phyloP scores from a whole-genome alignment of 64 coral and sea anemone species.

The Stichodactyla mertensii region DNA sequence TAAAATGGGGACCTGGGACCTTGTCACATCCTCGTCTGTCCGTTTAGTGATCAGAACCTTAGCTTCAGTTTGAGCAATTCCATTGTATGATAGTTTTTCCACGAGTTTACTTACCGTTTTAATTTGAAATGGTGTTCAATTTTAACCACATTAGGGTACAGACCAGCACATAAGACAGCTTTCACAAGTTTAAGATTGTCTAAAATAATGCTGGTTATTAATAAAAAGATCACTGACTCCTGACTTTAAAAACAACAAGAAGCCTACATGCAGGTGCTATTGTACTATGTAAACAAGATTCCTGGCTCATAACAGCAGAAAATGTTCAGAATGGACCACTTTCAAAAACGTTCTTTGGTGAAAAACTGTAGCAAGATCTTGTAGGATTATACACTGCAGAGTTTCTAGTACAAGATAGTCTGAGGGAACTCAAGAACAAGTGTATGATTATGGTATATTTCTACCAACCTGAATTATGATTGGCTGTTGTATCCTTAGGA shows the following conservation, averaged over 20 bases:
- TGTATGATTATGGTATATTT: background rate
- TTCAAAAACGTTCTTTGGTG: too few relatives aligned
- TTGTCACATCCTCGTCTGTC: background rate
- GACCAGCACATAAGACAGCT: conserved; percentile 82
- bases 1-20: too few relatives aligned
- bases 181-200: conserved; percentile 87
- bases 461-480: conserved; percentile 74
- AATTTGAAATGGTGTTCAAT: conserved; percentile 42
- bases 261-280: background rate
- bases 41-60: background rate
- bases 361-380: too few relatives aligned
- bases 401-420: too few relatives aligned
- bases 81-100: too few relatives aligned
- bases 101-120: conserved; percentile 24
- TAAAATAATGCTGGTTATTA: conserved; percentile 14
- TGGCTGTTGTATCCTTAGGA: conserved; percentile 51
- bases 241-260: background rate
- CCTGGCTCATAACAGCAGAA: too few relatives aligned
- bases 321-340: too few relatives aligned
- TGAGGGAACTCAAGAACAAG: too few relatives aligned
- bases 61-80: background rate
- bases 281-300: too few relatives aligned
- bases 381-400: too few relatives aligned
- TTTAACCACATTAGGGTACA: conserved; percentile 88
- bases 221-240: too few relatives aligned